A percentile compares a stretch with the other conserved stretches of the same genome.
These are phyloP conservation scores for Caenorhabditis wallacei DNA, from an alignment of 2,888 invertebrate species.

Conservation along the genomic window DNA sequence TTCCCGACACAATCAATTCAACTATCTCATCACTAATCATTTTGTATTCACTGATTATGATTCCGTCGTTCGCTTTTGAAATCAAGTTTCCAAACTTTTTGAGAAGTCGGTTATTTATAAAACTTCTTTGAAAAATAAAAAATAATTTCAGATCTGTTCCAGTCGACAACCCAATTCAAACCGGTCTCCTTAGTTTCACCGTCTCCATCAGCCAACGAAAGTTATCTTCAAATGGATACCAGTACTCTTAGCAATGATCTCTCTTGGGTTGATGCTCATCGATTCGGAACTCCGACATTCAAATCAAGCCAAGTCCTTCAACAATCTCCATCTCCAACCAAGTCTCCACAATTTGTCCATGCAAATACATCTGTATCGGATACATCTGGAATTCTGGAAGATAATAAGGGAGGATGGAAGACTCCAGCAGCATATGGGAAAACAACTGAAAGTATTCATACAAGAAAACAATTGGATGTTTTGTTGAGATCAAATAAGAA, in stretches of 20 bases:
- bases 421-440: constrained; percentile 51
- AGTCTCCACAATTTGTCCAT: constrained; percentile 8
- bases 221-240: constrained; percentile 25
- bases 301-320: constrained; percentile 4
- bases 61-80: constrained; percentile 29
- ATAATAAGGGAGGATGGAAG: constrained; percentile 43
- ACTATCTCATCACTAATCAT: constrained; percentile 6
- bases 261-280: constrained; percentile 64
- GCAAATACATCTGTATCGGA: constrained; percentile 31
- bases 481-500: constrained; percentile 50
- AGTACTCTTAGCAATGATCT: constrained; percentile 37
- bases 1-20: neutral
- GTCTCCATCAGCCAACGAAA: constrained; percentile 5
- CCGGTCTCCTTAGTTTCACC: neutral
- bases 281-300: constrained; percentile 51
- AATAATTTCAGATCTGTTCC: constrained; percentile 22
- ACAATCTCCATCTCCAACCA: constrained; percentile 27
- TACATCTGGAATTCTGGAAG: constrained; percentile 43
- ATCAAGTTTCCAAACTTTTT: constrained; percentile 51
- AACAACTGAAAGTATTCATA: constrained; percentile 68
- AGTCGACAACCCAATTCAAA: neutral
- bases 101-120: constrained; percentile 5
- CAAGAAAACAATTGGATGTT: constrained; percentile 68
- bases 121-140: neutral
- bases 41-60: constrained; percentile 22